Evolutionary conservation across 1,140 invertebrate species (phyloP).

Genomic region (Thaumetopoea pityocampa): DNA sequence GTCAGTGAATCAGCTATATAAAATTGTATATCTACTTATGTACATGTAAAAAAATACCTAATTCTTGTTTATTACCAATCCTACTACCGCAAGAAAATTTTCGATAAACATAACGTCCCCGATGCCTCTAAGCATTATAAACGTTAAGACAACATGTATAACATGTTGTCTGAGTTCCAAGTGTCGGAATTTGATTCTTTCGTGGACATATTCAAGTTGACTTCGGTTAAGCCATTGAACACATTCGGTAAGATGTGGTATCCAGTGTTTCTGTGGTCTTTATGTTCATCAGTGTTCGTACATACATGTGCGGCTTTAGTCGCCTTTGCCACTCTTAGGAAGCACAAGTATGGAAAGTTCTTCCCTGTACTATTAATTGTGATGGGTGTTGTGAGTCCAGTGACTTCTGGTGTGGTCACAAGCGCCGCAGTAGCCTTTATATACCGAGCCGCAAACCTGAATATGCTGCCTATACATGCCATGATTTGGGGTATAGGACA

Average conservation of each 20-base stretch:
- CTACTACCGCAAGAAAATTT: conserved; percentile 2
- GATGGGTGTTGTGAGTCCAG: conserved; percentile 90
- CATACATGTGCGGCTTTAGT: conserved; percentile 93
- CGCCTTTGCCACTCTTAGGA: conserved; percentile 91
- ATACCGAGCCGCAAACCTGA: conserved; percentile 90
- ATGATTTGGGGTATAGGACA: conserved; percentile 95
- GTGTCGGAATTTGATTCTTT: conserved; percentile 80
- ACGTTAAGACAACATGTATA: conserved; percentile 69
- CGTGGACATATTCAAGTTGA: conserved; percentile 79
- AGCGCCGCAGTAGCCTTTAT: conserved; percentile 96
- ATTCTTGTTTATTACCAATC: too few relatives aligned
- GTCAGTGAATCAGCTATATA: too few relatives aligned
- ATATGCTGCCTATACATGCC: conserved; percentile 93
- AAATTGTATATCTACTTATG: too few relatives aligned
- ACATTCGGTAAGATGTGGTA: conserved; percentile 96
- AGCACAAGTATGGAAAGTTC: conserved; percentile 95
- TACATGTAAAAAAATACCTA: too few relatives aligned
- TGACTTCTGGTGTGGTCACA: conserved; percentile 91
- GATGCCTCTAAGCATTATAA: conserved; percentile 57
- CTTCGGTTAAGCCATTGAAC: conserved; percentile 77
- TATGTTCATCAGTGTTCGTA: conserved; percentile 94
- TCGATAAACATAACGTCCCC: conserved; percentile 31
- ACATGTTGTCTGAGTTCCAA: conserved; percentile 77
- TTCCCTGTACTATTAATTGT: conserved; percentile 91
- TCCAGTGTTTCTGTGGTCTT: conserved; percentile 94